Conservation (phyloP, 2,888 invertebrate species). For the Hofmannophila pseudospretella region DNA sequence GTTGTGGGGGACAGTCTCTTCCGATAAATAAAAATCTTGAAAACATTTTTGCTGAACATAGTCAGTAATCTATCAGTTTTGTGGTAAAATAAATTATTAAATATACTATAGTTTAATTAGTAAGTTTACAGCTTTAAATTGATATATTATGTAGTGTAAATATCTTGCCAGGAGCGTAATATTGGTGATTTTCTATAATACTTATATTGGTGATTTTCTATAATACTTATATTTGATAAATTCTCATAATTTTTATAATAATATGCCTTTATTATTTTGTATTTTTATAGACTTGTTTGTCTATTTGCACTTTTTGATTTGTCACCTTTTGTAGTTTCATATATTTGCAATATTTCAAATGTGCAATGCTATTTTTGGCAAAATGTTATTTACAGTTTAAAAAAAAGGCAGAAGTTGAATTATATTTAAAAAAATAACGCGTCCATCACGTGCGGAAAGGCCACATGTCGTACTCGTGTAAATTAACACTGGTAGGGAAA, state of each 20-base stretch:
- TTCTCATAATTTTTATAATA: slow-evolving; percentile 2
- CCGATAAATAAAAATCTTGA: too few relatives aligned
- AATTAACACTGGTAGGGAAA: too few relatives aligned
- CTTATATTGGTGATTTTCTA: neutral
- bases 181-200: neutral
- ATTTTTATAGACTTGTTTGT: slow-evolving; percentile 11
- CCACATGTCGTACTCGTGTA: too few relatives aligned
- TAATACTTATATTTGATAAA: slow-evolving; percentile 1
- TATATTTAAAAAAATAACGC: too few relatives aligned
- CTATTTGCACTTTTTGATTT: slow-evolving; percentile 16
- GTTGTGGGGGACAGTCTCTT: too few relatives aligned
- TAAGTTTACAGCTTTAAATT: slow-evolving; percentile 9
- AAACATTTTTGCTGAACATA: too few relatives aligned
- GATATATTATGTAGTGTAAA: slow-evolving; percentile 1
- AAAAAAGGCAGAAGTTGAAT: too few relatives aligned
- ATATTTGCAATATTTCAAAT: too few relatives aligned
- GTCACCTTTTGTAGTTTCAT: slow-evolving; percentile 8
- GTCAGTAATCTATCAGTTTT: too few relatives aligned
- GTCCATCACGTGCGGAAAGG: too few relatives aligned
- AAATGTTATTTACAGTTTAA: too few relatives aligned
- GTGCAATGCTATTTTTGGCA: too few relatives aligned
- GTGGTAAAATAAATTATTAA: neutral
- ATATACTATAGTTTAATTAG: slow-evolving; percentile 2
- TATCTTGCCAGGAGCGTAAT: slow-evolving; percentile 6
- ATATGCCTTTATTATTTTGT: neutral